Evolutionary conservation across 2,888 invertebrate genomes (phyloP).

Genomic region (Shargacucullia verbasci): DNA sequence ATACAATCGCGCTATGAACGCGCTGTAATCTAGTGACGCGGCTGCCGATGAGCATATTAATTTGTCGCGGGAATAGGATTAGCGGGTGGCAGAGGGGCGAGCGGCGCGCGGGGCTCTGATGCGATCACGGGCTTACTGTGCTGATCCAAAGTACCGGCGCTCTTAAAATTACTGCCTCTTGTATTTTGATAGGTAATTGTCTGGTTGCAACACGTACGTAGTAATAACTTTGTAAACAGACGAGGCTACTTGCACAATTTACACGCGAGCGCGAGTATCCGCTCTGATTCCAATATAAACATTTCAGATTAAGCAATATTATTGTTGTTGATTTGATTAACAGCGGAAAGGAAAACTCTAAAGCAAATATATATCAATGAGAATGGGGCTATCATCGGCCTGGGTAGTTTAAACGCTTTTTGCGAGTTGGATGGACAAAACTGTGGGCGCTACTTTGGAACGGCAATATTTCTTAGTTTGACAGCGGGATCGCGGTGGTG

Average conservation of each 20-base stretch:
- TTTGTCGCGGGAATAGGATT: conserved; percentile 87
- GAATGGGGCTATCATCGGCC: conserved; percentile 40
- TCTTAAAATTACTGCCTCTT: conserved; percentile 69
- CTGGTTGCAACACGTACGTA: conserved; percentile 30
- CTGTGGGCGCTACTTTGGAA: conserved; percentile 63
- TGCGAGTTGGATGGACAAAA: conserved; percentile 64
- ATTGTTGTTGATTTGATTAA: conserved; percentile 11
- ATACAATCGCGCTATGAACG: conserved; percentile 89
- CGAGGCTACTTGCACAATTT: conserved; percentile 22
- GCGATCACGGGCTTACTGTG: conserved; percentile 73
- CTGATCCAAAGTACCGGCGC: conserved; percentile 67
- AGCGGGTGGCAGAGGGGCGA: conserved; percentile 67
- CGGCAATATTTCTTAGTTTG: conserved; percentile 85
- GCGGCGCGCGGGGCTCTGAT: conserved; percentile 63
- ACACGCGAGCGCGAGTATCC: conserved; percentile 15
- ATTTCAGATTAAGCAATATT: conserved; percentile 11
- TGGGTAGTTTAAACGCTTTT: conserved; percentile 65
- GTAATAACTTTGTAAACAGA: conserved; percentile 26
- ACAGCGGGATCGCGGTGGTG: conserved; percentile 74
- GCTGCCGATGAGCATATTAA: conserved; percentile 89
- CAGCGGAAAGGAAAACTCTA: conserved; percentile 8
- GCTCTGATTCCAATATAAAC: conserved; percentile 17
- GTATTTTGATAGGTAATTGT: conserved; percentile 57
- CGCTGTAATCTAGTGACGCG: conserved; percentile 87
- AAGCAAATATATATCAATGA: conserved; percentile 16